Conservation (phyloP, 1,140 invertebrate species). For the Camponotus vicinus region DNA sequence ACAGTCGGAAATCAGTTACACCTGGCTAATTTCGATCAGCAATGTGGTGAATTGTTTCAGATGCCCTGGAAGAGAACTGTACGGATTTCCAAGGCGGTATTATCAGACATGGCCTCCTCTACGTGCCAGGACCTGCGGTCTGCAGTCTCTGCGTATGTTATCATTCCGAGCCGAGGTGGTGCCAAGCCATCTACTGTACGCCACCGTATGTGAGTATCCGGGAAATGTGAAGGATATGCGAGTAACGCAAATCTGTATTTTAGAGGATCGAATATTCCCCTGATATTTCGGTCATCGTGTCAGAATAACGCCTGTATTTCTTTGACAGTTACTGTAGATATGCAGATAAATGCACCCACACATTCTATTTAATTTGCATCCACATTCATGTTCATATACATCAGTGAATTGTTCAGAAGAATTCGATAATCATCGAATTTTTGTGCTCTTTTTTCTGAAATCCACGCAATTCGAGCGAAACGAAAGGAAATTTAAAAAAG, state of each 20-base stretch:
- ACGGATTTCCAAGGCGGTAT: constrained; percentile 92
- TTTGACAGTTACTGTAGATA: background rate
- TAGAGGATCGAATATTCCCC: background rate
- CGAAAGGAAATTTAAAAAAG: background rate
- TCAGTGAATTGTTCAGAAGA: background rate
- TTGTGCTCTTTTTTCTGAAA: background rate
- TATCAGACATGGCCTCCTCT: constrained; percentile 92
- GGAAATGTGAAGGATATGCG: background rate
- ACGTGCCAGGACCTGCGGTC: constrained; percentile 94
- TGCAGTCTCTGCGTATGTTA: constrained; percentile 95
- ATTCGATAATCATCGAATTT: background rate
- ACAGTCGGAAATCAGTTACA: constrained; percentile 18
- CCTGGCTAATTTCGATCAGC: background rate
- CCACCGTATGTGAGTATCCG: constrained; percentile 91
- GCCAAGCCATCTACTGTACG: constrained; percentile 94
- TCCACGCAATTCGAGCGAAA: background rate
- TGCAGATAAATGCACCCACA: background rate
- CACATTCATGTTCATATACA: background rate
- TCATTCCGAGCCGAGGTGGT: constrained; percentile 94
- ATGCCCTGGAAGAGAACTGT: constrained; percentile 91
- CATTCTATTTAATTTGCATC: background rate
- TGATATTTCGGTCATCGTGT: background rate
- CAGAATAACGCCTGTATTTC: background rate
- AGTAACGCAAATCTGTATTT: background rate
- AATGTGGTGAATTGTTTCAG: constrained; percentile 82